phyloP scores from a whole-genome alignment of 1,140 invertebrate species.

The Agrilus planipennis region DNA sequence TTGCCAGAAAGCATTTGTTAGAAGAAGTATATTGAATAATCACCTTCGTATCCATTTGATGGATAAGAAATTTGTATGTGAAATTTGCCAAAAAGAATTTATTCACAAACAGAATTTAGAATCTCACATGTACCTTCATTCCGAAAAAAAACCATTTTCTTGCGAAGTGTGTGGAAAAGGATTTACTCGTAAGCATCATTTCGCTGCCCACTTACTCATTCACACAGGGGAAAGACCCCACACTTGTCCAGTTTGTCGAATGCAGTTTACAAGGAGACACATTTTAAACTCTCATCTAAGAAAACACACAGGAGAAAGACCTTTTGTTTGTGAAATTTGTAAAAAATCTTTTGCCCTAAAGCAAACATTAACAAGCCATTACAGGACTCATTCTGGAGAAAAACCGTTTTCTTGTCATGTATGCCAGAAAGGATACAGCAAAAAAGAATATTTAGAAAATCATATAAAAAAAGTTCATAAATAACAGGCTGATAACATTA shows the following conservation, averaged over 20 bases:
- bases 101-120: no score
- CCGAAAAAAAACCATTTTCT: no score
- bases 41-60: no score
- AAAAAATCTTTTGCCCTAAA: conserved; percentile 22
- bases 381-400: conserved; percentile 11
- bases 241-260: conserved; percentile 55
- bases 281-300: conserved; percentile 46
- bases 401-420: conserved; percentile 12
- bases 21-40: conserved; percentile 10
- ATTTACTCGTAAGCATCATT: conserved; percentile 44
- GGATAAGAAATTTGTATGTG: no score
- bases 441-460: no score
- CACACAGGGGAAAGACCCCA: conserved; percentile 59
- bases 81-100: no score
- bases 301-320: conserved; percentile 29
- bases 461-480: no score
- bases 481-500: no score
- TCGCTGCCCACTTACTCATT: conserved; percentile 19
- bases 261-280: conserved; percentile 42
- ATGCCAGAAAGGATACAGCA: conserved; percentile 4
- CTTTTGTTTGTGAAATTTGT: conserved; percentile 37
- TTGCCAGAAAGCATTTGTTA: conserved; percentile 25
- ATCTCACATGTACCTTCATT: no score
- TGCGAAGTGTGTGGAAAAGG: conserved; percentile 54
- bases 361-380: conserved; percentile 5